Evolutionary conservation across 30 jellyfish, hydroid and myxozoan species (phyloP), one percentile per base, ranked within the genome.

Genomic region (Catostylus mosaicus): DNA sequence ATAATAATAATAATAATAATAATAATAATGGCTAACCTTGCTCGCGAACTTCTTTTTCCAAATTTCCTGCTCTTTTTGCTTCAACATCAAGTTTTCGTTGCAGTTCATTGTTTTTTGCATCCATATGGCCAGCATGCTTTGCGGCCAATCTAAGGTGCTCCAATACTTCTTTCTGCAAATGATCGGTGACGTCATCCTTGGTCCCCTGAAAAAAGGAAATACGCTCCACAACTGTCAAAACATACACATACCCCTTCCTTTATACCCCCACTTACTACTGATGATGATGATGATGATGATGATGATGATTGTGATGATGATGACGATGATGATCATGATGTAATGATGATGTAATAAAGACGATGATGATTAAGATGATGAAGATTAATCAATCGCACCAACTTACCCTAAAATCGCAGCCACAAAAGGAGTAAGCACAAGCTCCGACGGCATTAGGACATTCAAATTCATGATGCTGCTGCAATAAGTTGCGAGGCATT

Each of bases 381-480:
- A 7, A 4, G 67, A 10, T 9, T 19, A 59, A 23, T 23, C 11
- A 3, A 7, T 23, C 38, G 1, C 26, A 26, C 19, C 45, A 18
- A 67, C 92, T 60, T 34, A 82, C 92, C 86, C 60, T 71, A 62
- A 82, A 82, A 1, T 8, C 22, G 48, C 92, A 82, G 30, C 81
- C 92, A 27, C 80, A 45, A 70, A 68, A 82, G 30, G 80, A 56
- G 31, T 35, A 82, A 1, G 54, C 1, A 20, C 92, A 82, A 1
- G 80, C 82, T 0, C 86, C 78, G 32, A 45, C 80, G 0, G 86
- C 85, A 36, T 68, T 57, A 26, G 82, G 80, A 27, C 92, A 82
- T 37, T 0, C n/a, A 45, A 33, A 30, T 26, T 82, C 92, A 51
- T 50, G 62, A 27, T 82, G 92, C 57, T 51, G 61, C 38, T 82